Conservation (phyloP, 2,797 vertebrate species). For the Sebastes vulpes region DNA sequence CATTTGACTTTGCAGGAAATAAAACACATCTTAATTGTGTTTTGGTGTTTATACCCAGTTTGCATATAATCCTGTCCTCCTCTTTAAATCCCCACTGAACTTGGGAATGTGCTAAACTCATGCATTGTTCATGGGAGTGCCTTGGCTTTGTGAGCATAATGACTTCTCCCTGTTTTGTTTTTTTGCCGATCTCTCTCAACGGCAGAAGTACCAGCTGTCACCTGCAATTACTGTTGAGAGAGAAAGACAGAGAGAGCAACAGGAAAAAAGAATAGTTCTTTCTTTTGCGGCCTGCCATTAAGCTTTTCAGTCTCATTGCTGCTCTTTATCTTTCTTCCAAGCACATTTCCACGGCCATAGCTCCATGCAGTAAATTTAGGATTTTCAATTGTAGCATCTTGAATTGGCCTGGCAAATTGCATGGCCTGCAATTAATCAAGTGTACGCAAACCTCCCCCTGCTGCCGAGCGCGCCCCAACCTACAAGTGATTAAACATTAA, state of each 20-base stretch:
- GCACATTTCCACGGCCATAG: slow-evolving; percentile 44
- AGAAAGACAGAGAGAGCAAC: slow-evolving; percentile 8
- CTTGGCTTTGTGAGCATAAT: slow-evolving; percentile 68
- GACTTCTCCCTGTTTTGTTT: slow-evolving; percentile 41
- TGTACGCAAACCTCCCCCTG: slow-evolving; percentile 42
- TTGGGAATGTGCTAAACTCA: slow-evolving; percentile 65
- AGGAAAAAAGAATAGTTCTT: slow-evolving; percentile 29
- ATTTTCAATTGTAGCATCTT: slow-evolving; percentile 59
- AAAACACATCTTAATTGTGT: slow-evolving; percentile 49
- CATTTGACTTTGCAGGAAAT: slow-evolving; percentile 40
- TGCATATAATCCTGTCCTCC: slow-evolving; percentile 53
- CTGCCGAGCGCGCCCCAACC: slow-evolving; percentile 21
- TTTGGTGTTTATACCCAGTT: slow-evolving; percentile 58
- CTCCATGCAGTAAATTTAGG: slow-evolving; percentile 40
- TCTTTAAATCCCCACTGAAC: slow-evolving; percentile 60
- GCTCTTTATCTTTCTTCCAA: slow-evolving; percentile 58
- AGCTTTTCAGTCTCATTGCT: slow-evolving; percentile 60
- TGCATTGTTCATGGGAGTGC: slow-evolving; percentile 71
- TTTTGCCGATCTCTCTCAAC: slow-evolving; percentile 58
- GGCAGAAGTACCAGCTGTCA: slow-evolving; percentile 73
- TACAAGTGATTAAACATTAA: slow-evolving; percentile 76
- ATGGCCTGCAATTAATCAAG: slow-evolving; percentile 78
- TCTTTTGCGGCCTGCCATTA: slow-evolving; percentile 41
- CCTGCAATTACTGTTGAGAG: slow-evolving; percentile 70
- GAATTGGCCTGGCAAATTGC: slow-evolving; percentile 63